Evolutionary conservation across 2,888 invertebrate species (phyloP).

Genomic region (Aphelenchoides bicaudatus): DNA sequence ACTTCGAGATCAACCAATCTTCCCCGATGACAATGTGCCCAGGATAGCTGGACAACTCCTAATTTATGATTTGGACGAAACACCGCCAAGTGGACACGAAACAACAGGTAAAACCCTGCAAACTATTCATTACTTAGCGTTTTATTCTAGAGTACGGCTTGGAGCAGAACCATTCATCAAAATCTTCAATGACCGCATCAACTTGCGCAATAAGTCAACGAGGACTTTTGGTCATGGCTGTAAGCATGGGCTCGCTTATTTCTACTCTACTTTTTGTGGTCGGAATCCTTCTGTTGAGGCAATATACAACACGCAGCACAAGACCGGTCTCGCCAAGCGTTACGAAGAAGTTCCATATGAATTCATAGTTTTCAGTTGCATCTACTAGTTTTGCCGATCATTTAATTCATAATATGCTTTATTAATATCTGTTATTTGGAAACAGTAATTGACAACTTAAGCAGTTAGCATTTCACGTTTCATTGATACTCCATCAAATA

Average conservation of each 20-base stretch:
- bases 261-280: constrained; percentile 30
- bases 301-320: no score
- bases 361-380: no score
- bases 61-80: constrained; percentile 59
- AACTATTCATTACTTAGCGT: background rate
- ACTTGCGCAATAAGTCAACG: constrained; percentile 43
- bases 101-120: background rate
- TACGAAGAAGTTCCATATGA: no score
- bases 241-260: constrained; percentile 31
- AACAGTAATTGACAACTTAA: no score
- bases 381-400: no score
- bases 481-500: no score
- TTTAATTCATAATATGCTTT: no score
- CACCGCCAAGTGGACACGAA: constrained; percentile 41
- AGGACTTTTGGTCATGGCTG: constrained; percentile 39
- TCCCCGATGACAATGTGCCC: constrained; percentile 34
- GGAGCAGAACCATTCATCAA: constrained; percentile 5
- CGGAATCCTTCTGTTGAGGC: constrained; percentile 22
- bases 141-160: background rate
- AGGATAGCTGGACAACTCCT: constrained; percentile 58
- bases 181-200: no score
- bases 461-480: no score
- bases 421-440: no score
- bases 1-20: constrained; percentile 39
- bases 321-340: no score